Percentiles rank a stretch among this genome's conserved stretches.
Conservation (phyloP, 1,140 invertebrate species). For the Neodiprion lecontei region DNA sequence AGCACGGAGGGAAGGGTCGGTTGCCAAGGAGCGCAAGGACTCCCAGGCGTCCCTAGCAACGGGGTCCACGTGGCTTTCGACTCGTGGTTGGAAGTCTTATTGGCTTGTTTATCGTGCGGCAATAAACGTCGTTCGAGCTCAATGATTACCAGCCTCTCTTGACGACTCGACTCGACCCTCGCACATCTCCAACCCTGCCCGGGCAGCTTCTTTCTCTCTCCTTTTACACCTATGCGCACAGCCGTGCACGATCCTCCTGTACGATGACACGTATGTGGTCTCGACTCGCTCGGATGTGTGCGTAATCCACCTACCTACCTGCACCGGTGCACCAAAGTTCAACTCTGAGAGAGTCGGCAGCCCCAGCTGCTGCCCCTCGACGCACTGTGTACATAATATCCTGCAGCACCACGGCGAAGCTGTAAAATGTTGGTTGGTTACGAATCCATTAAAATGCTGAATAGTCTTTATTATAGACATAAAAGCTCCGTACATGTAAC, state of each 20-base stretch:
- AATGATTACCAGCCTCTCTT: neutral
- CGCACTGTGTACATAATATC: slow-evolving; percentile 11
- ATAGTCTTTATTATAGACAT: slow-evolving; percentile 20
- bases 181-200: neutral
- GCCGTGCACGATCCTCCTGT: too few relatives aligned
- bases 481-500: slow-evolving; percentile 1
- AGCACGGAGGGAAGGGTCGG: neutral
- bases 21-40: neutral
- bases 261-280: too few relatives aligned
- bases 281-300: too few relatives aligned
- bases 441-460: slow-evolving; percentile 26
- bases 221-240: too few relatives aligned
- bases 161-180: neutral
- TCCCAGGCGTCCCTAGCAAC: neutral
- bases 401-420: neutral
- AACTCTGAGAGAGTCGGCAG: too few relatives aligned
- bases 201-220: neutral
- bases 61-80: neutral
- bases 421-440: slow-evolving; percentile 23
- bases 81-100: slow-evolving; percentile 15
- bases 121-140: slow-evolving; percentile 11
- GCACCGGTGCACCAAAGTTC: too few relatives aligned
- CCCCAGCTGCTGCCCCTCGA: neutral
- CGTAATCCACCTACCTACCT: too few relatives aligned
- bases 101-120: slow-evolving; percentile 20